These are phyloP conservation scores for Lepus americanus DNA, from an alignment of 2,113 vertebrate species.

Conservation along the genomic window DNA sequence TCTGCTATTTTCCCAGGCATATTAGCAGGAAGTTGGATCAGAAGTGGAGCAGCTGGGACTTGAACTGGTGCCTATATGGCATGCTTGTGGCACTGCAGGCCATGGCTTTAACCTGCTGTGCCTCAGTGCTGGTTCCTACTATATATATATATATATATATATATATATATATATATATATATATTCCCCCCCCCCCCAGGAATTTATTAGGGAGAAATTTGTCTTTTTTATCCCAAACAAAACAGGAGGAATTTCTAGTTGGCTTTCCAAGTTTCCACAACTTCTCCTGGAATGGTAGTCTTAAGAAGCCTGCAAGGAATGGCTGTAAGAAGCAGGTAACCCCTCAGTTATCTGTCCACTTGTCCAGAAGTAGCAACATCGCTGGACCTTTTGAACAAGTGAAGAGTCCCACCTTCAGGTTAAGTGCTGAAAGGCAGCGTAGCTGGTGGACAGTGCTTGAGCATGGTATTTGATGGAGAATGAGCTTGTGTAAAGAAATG, in stretches of 20 bases:
- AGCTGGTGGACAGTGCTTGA: background rate
- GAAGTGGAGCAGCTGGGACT: no score
- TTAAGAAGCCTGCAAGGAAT: background rate
- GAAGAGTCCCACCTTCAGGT: slow-evolving; percentile 34
- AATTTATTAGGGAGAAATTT: slow-evolving; percentile 36
- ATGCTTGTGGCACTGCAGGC: no score
- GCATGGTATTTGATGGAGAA: background rate
- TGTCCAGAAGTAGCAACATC: background rate
- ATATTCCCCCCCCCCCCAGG: background rate
- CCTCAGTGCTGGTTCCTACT: no score
- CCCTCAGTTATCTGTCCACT: background rate
- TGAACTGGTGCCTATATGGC: no score
- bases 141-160: no score
- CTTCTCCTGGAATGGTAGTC: background rate
- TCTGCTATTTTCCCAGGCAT: no score
- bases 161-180: no score
- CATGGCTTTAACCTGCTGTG: no score
- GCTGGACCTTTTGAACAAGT: background rate
- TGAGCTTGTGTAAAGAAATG: background rate
- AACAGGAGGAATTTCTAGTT: slow-evolving; percentile 45
- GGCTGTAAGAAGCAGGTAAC: background rate
- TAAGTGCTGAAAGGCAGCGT: background rate
- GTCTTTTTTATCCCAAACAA: slow-evolving; percentile 48
- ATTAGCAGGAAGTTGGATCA: no score
- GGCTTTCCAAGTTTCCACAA: background rate